Percentiles rank a stretch among this genome's conserved stretches.
Conservation (phyloP, 1,140 invertebrate genomes). For the Sesamia nonagrioides region DNA sequence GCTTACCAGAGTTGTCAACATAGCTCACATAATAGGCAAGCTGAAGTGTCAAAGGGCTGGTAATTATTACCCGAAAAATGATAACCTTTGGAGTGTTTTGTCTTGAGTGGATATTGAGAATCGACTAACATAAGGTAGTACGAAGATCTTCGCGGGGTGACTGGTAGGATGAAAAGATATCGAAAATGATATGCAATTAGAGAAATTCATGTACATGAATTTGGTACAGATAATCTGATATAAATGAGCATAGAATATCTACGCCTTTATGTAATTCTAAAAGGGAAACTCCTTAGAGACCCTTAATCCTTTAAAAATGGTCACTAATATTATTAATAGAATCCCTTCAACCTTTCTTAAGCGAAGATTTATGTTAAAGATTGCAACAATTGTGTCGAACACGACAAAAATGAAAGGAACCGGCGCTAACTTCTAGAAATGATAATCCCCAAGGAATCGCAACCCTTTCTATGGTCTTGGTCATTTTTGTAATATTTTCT, state of each 20-base stretch:
- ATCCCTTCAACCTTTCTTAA: constrained; percentile 25
- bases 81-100: no score
- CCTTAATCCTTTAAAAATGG: constrained; percentile 27
- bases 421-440: constrained; percentile 76
- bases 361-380: constrained; percentile 23
- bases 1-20: no score
- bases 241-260: background rate
- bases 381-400: constrained; percentile 51
- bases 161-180: no score
- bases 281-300: background rate
- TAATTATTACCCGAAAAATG: no score
- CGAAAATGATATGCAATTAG: no score
- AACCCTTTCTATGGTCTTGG: constrained; percentile 59
- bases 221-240: no score
- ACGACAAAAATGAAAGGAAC: constrained; percentile 57
- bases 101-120: no score
- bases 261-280: background rate
- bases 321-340: constrained; percentile 40
- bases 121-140: no score
- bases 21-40: no score
- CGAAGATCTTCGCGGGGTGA: no score
- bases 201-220: no score
- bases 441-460: constrained; percentile 73
- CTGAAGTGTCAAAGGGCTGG: no score
- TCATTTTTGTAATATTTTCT: constrained; percentile 52